phyloP scores from a whole-genome alignment of 2,113 vertebrate genomes.

The Mormyrus lacerda region DNA sequence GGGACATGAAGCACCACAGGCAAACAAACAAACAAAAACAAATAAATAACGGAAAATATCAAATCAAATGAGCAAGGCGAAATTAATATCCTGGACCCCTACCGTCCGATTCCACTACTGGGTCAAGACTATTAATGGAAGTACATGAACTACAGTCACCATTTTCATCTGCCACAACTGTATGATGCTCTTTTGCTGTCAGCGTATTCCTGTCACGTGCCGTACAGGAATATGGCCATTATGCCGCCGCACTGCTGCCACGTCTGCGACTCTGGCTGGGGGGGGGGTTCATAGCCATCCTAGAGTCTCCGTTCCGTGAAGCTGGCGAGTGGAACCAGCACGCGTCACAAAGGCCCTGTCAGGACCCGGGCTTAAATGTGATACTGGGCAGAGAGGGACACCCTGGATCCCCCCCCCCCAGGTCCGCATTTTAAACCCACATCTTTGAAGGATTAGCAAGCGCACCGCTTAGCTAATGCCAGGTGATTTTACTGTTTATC shows the following conservation, averaged over 20 bases:
- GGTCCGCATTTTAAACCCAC: constrained; percentile 51
- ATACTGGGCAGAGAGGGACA: constrained; percentile 44
- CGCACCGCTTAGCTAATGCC: constrained; percentile 45
- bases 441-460: constrained; percentile 43
- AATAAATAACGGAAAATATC: constrained; percentile 1
- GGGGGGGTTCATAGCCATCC: constrained; percentile 28
- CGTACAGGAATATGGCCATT: constrained; percentile 19
- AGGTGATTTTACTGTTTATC: constrained; percentile 20
- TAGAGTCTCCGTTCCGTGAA: constrained; percentile 28
- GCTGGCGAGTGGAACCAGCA: constrained; percentile 32
- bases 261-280: not conserved
- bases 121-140: not conserved
- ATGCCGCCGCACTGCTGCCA: not conserved
- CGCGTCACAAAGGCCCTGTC: constrained; percentile 27
- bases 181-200: not conserved
- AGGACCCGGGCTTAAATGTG: constrained; percentile 42
- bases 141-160: not conserved
- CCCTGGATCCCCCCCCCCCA: constrained; percentile 23
- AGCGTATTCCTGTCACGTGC: constrained; percentile 12
- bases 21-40: not conserved
- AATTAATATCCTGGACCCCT: not conserved
- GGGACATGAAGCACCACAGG: constrained; percentile 16
- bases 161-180: not conserved
- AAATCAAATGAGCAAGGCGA: not conserved
- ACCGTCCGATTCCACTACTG: not conserved